Percentiles rank a stretch among this genome's conserved stretches.
phyloP scores from a whole-genome alignment of 2,113 vertebrate species.

The Nyctereutes procyonoides region DNA sequence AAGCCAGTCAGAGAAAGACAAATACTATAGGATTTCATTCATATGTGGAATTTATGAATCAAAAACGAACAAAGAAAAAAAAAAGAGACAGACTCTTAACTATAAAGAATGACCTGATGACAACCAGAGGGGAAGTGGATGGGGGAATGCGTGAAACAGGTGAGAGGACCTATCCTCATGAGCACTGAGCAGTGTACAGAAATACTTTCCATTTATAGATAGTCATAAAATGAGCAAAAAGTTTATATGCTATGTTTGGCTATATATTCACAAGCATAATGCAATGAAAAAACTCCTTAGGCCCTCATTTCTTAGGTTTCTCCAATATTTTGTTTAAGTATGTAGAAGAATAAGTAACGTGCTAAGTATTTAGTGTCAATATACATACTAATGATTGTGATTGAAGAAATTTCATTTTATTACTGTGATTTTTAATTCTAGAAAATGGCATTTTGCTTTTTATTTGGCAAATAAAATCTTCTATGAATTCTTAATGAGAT shows the following conservation, averaged over 20 bases:
- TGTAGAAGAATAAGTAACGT: slow-evolving; percentile 39
- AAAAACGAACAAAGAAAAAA: not conserved
- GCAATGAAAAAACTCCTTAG: not conserved
- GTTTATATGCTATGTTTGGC: not conserved
- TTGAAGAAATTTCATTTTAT: slow-evolving; percentile 29
- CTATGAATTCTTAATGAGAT: slow-evolving; percentile 70
- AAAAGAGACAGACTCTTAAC: not conserved
- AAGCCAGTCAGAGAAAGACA: not conserved
- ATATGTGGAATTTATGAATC: not conserved
- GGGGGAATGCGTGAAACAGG: not conserved
- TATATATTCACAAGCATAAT: not conserved
- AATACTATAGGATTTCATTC: not conserved
- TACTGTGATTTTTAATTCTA: slow-evolving; percentile 57
- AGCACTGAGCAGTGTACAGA: not conserved
- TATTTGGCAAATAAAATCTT: slow-evolving; percentile 68
- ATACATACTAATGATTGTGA: slow-evolving; percentile 58
- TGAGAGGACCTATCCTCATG: not conserved
- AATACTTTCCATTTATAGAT: not conserved
- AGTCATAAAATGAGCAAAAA: not conserved
- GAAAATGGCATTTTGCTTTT: slow-evolving; percentile 37
- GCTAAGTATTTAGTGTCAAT: not conserved
- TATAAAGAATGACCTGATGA: not conserved
- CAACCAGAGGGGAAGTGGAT: not conserved
- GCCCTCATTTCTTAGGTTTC: slow-evolving; percentile 7
- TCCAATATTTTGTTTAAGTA: slow-evolving; percentile 52